These are phyloP conservation scores for Danio rerio DNA, from an alignment of 2,113 vertebrate genomes.

Conservation along the genomic window DNA sequence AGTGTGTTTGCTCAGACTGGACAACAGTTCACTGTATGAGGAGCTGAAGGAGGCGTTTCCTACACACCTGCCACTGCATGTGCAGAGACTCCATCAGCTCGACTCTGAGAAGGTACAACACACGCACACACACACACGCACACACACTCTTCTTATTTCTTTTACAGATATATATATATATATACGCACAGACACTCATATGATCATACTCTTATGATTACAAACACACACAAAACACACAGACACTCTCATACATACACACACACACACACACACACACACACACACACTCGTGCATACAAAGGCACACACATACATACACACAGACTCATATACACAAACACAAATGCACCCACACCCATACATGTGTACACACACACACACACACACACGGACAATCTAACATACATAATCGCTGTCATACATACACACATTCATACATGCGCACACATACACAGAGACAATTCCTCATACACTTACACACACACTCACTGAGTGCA, in stretches of 20 bases:
- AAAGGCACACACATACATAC: too few species aligned
- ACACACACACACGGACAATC: neutral
- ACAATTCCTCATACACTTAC: neutral
- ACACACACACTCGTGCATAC: too few species aligned
- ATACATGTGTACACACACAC: neutral
- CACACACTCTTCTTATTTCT: too few species aligned
- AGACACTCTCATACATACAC: too few species aligned
- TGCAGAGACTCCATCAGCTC: slow-evolving; percentile 94
- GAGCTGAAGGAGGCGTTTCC: slow-evolving; percentile 89
- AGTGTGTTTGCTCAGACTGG: slow-evolving; percentile 77
- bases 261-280: too few species aligned
- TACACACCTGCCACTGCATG: slow-evolving; percentile 92
- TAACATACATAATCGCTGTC: too few species aligned
- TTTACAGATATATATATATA: too few species aligned
- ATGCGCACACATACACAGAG: too few species aligned
- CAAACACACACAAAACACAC: neutral
- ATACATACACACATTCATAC: too few species aligned
- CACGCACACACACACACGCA: neutral
- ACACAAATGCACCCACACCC: neutral
- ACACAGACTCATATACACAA: too few species aligned
- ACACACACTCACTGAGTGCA: neutral
- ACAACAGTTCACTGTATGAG: slow-evolving; percentile 86
- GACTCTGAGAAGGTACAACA: slow-evolving; percentile 92
- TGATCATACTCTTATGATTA: neutral
- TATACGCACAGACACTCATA: too few species aligned